Conservation (phyloP, 2,888 invertebrate species). For the Nomada fucata region DNA sequence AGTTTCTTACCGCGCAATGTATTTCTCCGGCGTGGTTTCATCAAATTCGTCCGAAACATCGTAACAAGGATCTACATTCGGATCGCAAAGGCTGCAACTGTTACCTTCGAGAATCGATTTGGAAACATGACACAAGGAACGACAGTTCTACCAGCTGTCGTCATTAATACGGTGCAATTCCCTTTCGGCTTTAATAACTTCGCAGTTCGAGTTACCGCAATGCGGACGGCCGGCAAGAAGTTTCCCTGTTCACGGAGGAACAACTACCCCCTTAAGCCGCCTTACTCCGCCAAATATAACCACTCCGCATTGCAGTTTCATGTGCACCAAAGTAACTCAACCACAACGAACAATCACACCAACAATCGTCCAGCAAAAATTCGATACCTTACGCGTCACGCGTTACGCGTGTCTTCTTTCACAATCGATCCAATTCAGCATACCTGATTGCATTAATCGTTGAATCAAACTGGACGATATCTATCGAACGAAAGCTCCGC, state of each 20-base stretch:
- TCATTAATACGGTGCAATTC: slow-evolving; percentile 9
- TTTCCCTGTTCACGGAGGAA: slow-evolving; percentile 49
- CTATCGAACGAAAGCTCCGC: no score
- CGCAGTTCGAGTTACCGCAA: slow-evolving; percentile 51
- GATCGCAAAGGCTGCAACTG: neutral
- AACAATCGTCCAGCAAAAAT: no score
- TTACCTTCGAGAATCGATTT: neutral
- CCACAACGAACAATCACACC: neutral
- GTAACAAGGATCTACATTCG: no score
- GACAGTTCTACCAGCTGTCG: neutral
- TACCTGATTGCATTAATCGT: no score
- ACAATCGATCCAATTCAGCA: neutral
- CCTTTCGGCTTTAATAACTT: slow-evolving; percentile 26
- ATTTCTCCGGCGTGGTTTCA: neutral
- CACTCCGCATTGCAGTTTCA: slow-evolving; percentile 65
- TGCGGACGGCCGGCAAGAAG: slow-evolving; percentile 68
- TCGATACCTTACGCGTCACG: no score
- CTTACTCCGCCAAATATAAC: slow-evolving; percentile 59
- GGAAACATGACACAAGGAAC: neutral
- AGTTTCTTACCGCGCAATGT: neutral
- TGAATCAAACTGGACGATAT: no score
- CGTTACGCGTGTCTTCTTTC: no score
- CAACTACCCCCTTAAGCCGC: slow-evolving; percentile 54
- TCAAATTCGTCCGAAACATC: neutral
- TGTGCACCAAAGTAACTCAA: slow-evolving; percentile 27